Conservation (phyloP, 92 coral and sea anemone genomes). For the Paragorgia papillata region DNA sequence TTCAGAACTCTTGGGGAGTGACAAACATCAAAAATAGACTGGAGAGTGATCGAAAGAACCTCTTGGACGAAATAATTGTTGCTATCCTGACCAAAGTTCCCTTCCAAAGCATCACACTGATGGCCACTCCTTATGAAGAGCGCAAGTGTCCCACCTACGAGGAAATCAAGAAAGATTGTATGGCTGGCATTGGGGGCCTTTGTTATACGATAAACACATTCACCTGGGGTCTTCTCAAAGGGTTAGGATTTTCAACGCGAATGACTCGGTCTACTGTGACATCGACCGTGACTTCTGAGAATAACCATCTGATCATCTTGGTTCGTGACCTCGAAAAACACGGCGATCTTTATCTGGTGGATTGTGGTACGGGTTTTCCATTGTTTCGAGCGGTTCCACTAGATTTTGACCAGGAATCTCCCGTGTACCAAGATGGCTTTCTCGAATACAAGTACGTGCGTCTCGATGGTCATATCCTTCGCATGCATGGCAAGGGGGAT, state of each 20-base stretch:
- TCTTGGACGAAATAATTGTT: constrained; percentile 1
- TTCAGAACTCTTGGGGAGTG: constrained; percentile 9
- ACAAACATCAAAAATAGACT: not conserved
- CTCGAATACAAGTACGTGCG: constrained; percentile 33
- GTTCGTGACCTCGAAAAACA: not conserved
- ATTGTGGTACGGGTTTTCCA: constrained; percentile 30
- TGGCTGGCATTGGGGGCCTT: constrained; percentile 16
- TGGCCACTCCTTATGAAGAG: not conserved
- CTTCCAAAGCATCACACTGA: constrained; percentile 2
- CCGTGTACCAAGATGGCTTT: constrained; percentile 17
- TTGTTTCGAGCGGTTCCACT: constrained; percentile 3
- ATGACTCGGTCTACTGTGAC: not conserved
- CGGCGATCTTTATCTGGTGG: constrained; percentile 31
- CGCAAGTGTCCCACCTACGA: not conserved
- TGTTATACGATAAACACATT: constrained; percentile 7
- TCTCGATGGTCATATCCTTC: constrained; percentile 5
- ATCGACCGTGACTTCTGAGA: not conserved
- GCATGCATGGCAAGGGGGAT: constrained; percentile 40
- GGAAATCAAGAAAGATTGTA: not conserved
- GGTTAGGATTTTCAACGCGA: not conserved
- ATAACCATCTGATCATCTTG: constrained; percentile 17
- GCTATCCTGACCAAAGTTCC: not conserved
- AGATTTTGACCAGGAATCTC: constrained; percentile 34
- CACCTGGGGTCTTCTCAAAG: constrained; percentile 14
- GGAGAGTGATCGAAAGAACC: constrained; percentile 6